Conservation (phyloP, 2,797 vertebrate genomes). For the Coluber constrictor region DNA sequence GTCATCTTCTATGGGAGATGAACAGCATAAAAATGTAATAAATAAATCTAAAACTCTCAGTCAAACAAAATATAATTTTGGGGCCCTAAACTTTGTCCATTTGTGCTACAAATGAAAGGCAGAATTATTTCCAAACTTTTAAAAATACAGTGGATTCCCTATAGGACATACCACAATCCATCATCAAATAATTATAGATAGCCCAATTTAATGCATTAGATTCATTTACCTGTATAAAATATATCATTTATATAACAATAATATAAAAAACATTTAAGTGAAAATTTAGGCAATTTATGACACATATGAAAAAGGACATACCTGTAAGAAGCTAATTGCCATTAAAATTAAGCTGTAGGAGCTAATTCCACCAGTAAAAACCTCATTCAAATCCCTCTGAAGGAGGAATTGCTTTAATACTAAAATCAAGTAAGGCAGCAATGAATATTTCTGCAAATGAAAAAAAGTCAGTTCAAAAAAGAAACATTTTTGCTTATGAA, state of each 20-base stretch:
- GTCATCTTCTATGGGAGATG: neutral
- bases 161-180: neutral
- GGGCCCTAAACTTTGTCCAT: neutral
- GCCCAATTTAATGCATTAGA: neutral
- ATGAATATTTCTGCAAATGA: conserved; percentile 86
- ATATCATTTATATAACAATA: neutral
- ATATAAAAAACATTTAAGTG: neutral
- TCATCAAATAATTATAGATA: neutral
- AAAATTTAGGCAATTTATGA: neutral
- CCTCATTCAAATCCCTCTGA: conserved; percentile 97
- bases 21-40: neutral
- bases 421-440: conserved; percentile 98
- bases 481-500: neutral
- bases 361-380: conserved; percentile 98
- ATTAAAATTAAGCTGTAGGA: conserved; percentile 99
- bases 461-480: conserved; percentile 18
- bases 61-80: neutral
- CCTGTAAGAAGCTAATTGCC: conserved; percentile 99
- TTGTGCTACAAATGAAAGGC: neutral
- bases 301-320: conserved; percentile 56
- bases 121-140: neutral
- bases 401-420: conserved; percentile 98
- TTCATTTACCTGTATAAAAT: neutral
- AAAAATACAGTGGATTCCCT: neutral
- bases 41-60: neutral